phyloP scores from a whole-genome alignment of 1,140 invertebrate genomes.

The Daktulosphaira vitifoliae region DNA sequence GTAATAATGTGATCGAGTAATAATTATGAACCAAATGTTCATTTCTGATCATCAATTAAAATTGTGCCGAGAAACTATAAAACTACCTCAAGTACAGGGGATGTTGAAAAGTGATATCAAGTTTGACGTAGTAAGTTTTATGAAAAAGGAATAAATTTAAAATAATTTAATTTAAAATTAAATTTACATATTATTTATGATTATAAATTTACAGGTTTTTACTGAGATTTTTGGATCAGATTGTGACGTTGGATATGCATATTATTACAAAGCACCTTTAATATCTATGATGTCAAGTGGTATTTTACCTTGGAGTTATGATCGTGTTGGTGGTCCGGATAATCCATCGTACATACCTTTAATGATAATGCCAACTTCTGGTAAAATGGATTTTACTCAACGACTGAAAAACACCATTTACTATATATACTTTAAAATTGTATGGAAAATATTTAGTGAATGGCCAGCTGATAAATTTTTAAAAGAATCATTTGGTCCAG shows the following conservation, averaged over 20 bases:
- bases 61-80: too few species aligned
- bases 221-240: slow-evolving; percentile 35
- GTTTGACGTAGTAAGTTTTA: too few species aligned
- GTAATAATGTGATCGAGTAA: too few species aligned
- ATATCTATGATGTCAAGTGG: slow-evolving; percentile 50
- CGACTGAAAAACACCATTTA: slow-evolving; percentile 32
- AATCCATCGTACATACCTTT: slow-evolving; percentile 36
- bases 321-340: too few species aligned
- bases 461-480: not conserved
- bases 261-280: slow-evolving; percentile 45
- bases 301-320: slow-evolving; percentile 52
- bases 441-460: not conserved
- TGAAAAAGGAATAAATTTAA: too few species aligned
- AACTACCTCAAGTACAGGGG: too few species aligned
- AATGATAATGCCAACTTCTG: slow-evolving; percentile 1
- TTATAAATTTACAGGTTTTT: too few species aligned
- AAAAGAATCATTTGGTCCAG: slow-evolving; percentile 31
- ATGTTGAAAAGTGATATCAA: too few species aligned
- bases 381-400: slow-evolving; percentile 29
- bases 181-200: too few species aligned
- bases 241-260: slow-evolving; percentile 38
- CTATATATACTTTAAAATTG: not conserved
- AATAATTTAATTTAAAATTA: too few species aligned
- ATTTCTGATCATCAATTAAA: too few species aligned
- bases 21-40: too few species aligned